phyloP scores from a whole-genome alignment of 1,140 invertebrate species.

The Euschistus heros region DNA sequence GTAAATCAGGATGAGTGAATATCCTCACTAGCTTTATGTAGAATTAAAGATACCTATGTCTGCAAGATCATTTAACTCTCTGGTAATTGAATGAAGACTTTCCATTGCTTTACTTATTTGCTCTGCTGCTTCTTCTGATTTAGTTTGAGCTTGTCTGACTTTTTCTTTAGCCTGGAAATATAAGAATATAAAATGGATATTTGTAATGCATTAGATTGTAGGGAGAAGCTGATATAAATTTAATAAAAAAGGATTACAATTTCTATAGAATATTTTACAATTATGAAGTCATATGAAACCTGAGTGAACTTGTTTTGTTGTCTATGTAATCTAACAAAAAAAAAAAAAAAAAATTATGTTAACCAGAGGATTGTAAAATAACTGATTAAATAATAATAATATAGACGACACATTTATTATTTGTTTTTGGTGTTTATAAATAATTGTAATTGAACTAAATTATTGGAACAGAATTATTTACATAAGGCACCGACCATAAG shows the following conservation, averaged over 20 bases:
- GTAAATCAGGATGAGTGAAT: background rate
- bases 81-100: background rate
- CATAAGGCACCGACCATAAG: no score
- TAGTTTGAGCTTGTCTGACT: conserved; percentile 15
- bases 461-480: no score
- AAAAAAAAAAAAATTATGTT: no score
- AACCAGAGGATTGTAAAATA: no score
- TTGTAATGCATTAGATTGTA: background rate
- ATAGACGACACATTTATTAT: no score
- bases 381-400: no score
- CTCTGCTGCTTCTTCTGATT: conserved; percentile 11
- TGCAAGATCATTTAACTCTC: conserved; percentile 10
- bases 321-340: background rate
- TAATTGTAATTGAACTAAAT: no score
- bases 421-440: no score
- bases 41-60: conserved; percentile 3
- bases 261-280: background rate
- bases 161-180: conserved; percentile 19
- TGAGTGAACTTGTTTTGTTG: background rate
- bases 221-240: background rate
- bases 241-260: background rate
- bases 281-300: no score
- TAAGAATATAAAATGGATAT: background rate
- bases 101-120: conserved; percentile 12
- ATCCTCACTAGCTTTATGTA: no score